Base-by-base conservation (phyloP, 2,797 vertebrate genomes). In the Chloroceryle inda region DNA sequence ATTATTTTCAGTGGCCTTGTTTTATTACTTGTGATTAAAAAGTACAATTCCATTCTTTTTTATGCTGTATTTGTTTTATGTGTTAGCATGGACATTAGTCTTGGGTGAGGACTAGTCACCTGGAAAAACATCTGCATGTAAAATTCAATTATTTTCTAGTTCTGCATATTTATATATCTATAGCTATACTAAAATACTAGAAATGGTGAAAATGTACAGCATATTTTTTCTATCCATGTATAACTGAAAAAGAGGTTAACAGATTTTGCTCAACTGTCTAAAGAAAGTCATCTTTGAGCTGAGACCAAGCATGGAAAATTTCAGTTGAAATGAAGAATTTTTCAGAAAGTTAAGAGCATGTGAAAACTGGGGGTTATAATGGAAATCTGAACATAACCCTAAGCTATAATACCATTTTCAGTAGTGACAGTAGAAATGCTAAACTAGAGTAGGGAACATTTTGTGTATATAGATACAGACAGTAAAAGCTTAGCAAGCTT, bases 221-320 rank as follows among this genome's bases (percentile, higher is more conserved):
- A 61, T 88, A 64, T 79, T 84, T 91, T 94, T 91, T 69, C 55
- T 88, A 26, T 82, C 40, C 24, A 84, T 90, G 42, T 88, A 35
- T 87, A 94, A 84, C 82, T 89, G 74, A 75, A 94, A 94, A 95
- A 96, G 83, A 95, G 63, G 91, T 87, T 94, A 86, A 88, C 38
- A 62, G 58, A 82, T 96, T 97, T 97, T 61, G 10, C 85, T 94
- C 49, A 91, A 82, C 78, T 96, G 88, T 97, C 94, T 92, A 89
- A 96, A 97, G 81, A 95, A 97, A 97, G 94, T 91, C 13, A n/a
- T 96, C 85, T 96, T 92, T 95, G 81, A 94, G 59, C 91, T 95
- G 92, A 95, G 76, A 94, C 81, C 89, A 92, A 95, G 92, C 88
- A 86, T 97, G 79, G 84, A 95, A 96, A 95, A 96, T 94, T 95